phyloP scores from a whole-genome alignment of 2,113 vertebrate genomes.

The Guaruba guarouba region DNA sequence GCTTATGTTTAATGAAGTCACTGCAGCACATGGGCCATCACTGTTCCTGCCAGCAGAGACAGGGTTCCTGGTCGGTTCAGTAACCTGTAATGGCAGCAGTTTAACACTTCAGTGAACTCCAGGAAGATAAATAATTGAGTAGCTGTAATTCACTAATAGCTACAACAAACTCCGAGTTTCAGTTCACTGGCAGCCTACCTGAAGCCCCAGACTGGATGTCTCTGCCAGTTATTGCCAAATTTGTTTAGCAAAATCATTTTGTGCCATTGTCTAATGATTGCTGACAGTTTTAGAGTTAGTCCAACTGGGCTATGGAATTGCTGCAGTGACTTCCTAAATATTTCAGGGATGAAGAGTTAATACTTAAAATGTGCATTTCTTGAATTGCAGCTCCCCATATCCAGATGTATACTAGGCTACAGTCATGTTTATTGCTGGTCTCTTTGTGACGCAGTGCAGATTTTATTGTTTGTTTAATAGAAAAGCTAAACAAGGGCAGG shows the following conservation, averaged over 20 bases:
- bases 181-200: not conserved
- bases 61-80: not conserved
- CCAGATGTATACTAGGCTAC: not conserved
- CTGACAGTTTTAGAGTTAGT: not conserved
- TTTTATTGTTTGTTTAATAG: not conserved
- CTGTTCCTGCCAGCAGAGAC: not conserved
- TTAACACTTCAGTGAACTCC: not conserved
- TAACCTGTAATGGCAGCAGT: not conserved
- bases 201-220: not conserved
- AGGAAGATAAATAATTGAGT: not conserved
- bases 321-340: not conserved
- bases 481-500: not conserved
- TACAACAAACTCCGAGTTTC: not conserved
- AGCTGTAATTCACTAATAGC: not conserved
- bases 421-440: not conserved
- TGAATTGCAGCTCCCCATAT: not conserved
- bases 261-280: not conserved
- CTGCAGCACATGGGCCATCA: not conserved
- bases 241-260: not conserved
- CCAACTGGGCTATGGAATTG: not conserved
- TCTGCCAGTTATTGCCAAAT: not conserved
- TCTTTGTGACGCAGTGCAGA: not conserved
- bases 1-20: accelerated
- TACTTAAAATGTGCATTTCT: not conserved
- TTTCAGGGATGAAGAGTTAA: not conserved